Evolutionary conservation across 2,888 invertebrate genomes (phyloP).

Genomic region (Rhyacophila evoluta): DNA sequence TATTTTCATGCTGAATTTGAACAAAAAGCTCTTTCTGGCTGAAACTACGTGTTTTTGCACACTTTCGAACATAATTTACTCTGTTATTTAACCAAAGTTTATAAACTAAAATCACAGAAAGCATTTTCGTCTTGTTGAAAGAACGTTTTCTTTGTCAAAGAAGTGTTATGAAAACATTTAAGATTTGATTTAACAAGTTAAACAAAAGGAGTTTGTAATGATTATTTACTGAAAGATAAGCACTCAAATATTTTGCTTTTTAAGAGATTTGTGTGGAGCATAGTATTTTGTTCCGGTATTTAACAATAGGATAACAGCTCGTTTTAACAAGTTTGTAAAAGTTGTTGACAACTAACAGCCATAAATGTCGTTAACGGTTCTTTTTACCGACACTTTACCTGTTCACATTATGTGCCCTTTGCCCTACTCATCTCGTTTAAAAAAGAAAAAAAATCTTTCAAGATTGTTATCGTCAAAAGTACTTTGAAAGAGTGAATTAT

Average conservation of each 20-base stretch:
- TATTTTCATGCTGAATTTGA: too few relatives aligned
- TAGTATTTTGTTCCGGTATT: not conserved
- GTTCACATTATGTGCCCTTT: not conserved
- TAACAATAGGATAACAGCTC: not conserved
- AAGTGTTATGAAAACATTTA: not conserved
- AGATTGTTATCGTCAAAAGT: not conserved
- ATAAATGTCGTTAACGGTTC: conserved; percentile 10
- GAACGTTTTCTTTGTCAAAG: not conserved
- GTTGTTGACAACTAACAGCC: not conserved
- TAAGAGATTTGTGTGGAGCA: not conserved
- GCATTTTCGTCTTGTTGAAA: not conserved
- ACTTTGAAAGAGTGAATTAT: not conserved
- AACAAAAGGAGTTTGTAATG: not conserved
- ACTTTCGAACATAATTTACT: not conserved
- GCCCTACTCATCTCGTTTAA: not conserved
- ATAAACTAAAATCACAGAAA: not conserved
- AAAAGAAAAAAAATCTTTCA: not conserved
- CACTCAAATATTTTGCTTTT: not conserved
- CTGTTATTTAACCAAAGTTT: not conserved
- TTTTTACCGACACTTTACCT: not conserved
- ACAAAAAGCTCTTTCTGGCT: not conserved
- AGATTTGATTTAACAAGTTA: conserved; percentile 12
- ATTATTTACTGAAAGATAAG: conserved; percentile 10
- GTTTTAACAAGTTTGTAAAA: conserved; percentile 7
- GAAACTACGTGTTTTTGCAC: not conserved